phyloP scores from a whole-genome alignment of 2,888 invertebrate genomes.

The Stenoptilia bipunctidactyla region DNA sequence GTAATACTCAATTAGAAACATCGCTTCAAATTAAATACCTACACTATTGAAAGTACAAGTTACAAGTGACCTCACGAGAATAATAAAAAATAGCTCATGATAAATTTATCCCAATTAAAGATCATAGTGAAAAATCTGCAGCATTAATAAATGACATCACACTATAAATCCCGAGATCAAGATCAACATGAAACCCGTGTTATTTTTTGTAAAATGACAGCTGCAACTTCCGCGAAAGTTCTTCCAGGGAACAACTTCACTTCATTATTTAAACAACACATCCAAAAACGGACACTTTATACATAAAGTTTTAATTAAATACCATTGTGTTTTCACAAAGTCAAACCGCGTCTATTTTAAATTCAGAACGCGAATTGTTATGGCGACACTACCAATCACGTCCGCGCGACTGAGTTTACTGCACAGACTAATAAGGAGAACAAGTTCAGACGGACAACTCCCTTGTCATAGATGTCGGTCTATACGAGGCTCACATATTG shows the following conservation, averaged over 20 bases:
- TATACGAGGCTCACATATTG: too few relatives aligned
- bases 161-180: slow-evolving; percentile 18
- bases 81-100: too few relatives aligned
- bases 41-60: too few relatives aligned
- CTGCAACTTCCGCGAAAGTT: slow-evolving; percentile 33
- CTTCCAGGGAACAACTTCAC: slow-evolving; percentile 16
- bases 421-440: too few relatives aligned
- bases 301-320: slow-evolving; percentile 30
- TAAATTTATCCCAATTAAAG: too few relatives aligned
- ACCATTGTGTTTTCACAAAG: slow-evolving; percentile 34
- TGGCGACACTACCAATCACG: slow-evolving; percentile 47
- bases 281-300: slow-evolving; percentile 7
- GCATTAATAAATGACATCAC: slow-evolving; percentile 1
- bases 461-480: too few relatives aligned
- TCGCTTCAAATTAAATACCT: too few relatives aligned
- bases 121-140: background rate
- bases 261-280: slow-evolving; percentile 15
- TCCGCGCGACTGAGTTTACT: slow-evolving; percentile 60
- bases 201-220: slow-evolving; percentile 30
- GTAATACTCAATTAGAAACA: too few relatives aligned
- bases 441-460: too few relatives aligned
- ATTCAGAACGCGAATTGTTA: slow-evolving; percentile 35
- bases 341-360: slow-evolving; percentile 46
- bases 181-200: slow-evolving; percentile 30
- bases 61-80: too few relatives aligned